Base-by-base conservation (phyloP, 2,888 invertebrate species). In the Mantis religiosa region DNA sequence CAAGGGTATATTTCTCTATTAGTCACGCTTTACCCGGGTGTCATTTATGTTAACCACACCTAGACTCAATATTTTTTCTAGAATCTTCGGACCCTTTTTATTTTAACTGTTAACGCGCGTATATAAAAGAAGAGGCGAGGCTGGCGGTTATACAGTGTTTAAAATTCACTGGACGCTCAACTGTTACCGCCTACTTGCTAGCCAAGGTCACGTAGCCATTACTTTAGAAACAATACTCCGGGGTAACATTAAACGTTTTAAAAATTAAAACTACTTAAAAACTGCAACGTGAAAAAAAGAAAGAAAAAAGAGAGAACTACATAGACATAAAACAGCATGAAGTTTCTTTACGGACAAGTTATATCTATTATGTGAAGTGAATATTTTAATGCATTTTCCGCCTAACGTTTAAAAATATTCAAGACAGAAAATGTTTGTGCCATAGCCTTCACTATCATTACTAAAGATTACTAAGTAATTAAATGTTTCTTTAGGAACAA, bases 151-250 rank as follows among this genome's bases (percentile, higher is more conserved):
- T 25, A 8, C 84, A 28, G 30, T 84, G 30, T 84, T 84, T 84
- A 84, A 84, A 84, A 84, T 84, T 84, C 84, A 84, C 30, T 84
- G 84, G 28, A 30, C 34, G 84, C 84, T 30, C 84, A 30, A 84
- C 41, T 28, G 34, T 28, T 84, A 28, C 30, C 84, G n/a, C 30
- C 28, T 34, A 84, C 15, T 28, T 84, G 30, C 30, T 30, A 28
- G 28, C 28, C 84, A 84, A 84, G 34, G 30, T 8, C 28, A 30
- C 30, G 30, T 30, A 30, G 84, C 84, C 30, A 84, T 84, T 84
- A 84, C 84, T 84, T 84, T 84, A 30, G 30, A 84, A 84, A 84
- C 84, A 84, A 84, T 84, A 84, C 84, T 30, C 84, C 25, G 28
- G 84, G 34, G 84, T 8, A n/a, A n/a, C 34, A 30, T 84, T 30